phyloP scores from a whole-genome alignment of 1,140 invertebrate species.

The Goniozus legneri region DNA sequence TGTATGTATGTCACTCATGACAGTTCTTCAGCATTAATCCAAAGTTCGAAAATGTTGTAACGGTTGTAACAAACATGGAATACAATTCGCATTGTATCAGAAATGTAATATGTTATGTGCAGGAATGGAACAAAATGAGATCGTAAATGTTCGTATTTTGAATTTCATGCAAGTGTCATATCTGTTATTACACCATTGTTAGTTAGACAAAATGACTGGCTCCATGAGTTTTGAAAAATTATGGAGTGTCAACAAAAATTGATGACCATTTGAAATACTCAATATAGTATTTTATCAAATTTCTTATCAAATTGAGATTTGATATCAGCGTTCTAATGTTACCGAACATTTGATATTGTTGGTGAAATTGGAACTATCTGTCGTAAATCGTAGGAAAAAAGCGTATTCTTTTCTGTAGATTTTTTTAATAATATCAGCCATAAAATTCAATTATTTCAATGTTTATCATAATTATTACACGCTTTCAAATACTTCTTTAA shows the following conservation, averaged over 20 bases:
- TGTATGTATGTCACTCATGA: too few relatives aligned
- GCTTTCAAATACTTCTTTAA: neutral
- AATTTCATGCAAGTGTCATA: neutral
- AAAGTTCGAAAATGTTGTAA: too few relatives aligned
- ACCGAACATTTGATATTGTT: too few relatives aligned
- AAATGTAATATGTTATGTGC: constrained; percentile 15
- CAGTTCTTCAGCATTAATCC: too few relatives aligned
- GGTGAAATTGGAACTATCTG: too few relatives aligned
- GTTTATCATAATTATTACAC: neutral
- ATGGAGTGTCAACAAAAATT: neutral
- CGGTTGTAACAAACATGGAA: too few relatives aligned
- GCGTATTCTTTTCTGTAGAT: neutral
- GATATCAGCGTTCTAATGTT: too few relatives aligned
- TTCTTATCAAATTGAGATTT: too few relatives aligned
- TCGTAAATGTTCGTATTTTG: neutral
- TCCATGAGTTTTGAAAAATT: neutral
- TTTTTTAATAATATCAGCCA: neutral
- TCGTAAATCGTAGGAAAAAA: neutral
- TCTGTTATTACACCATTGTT: neutral
- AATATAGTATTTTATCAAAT: neutral
- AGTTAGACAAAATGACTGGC: neutral
- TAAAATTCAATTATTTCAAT: constrained; percentile 2
- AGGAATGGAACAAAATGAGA: constrained; percentile 20
- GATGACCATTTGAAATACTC: neutral
- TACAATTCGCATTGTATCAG: too few relatives aligned